Percentiles rank a stretch among this genome's conserved stretches.
These are phyloP conservation scores for Alexandromys fortis DNA, from an alignment of 2,113 vertebrate species.

Conservation along the genomic window DNA sequence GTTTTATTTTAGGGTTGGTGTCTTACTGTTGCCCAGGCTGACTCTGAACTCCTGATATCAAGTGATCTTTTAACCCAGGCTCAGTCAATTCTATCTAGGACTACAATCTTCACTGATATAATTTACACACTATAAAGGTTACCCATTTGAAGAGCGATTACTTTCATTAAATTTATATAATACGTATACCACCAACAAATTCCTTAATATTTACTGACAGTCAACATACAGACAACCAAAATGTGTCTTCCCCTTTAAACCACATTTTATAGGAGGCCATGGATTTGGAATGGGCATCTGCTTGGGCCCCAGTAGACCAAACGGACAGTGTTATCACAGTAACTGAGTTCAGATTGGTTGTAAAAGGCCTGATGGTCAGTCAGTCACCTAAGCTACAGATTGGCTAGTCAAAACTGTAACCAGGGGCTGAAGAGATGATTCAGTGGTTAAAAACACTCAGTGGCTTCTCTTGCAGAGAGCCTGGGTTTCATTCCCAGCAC, in stretches of 20 bases:
- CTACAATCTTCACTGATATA: not conserved
- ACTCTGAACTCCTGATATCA: not conserved
- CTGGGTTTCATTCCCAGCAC: too few relatives aligned
- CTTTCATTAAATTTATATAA: not conserved
- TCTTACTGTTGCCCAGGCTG: not conserved
- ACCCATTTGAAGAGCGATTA: not conserved
- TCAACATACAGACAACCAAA: not conserved
- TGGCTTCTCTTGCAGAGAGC: not conserved
- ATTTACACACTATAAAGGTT: not conserved
- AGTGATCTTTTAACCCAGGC: not conserved
- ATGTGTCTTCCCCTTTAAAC: not conserved
- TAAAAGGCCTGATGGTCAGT: not conserved
- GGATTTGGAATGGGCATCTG: not conserved
- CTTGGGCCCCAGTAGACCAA: not conserved
- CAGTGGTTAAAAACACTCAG: not conserved
- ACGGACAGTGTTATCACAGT: not conserved
- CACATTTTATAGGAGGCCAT: not conserved
- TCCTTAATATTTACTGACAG: not conserved
- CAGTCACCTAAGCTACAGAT: not conserved
- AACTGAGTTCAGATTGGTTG: not conserved
- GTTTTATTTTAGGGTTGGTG: not conserved
- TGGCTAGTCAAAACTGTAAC: not conserved
- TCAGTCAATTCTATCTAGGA: not conserved
- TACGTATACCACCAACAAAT: not conserved
- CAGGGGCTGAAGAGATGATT: not conserved